These are phyloP conservation scores for Willowsia nigromaculata DNA, from an alignment of 2,888 invertebrate genomes.

Conservation along the genomic window DNA sequence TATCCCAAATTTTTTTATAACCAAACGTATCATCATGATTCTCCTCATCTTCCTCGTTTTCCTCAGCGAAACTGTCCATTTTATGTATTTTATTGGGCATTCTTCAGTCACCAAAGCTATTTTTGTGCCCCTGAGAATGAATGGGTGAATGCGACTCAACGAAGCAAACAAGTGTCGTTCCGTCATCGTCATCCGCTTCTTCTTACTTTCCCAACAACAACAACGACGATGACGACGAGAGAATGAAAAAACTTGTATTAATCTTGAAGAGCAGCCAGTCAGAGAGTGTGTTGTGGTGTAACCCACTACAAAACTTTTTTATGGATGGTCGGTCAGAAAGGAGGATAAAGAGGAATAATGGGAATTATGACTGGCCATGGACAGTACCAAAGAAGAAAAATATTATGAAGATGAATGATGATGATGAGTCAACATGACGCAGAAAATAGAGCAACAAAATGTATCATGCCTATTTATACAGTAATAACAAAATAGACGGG, in stretches of 20 bases:
- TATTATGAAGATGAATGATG: neutral
- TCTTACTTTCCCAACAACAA: neutral
- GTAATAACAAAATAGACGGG: too few relatives aligned
- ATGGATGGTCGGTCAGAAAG: conserved; percentile 51
- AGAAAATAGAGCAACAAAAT: conserved; percentile 1
- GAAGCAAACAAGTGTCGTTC: conserved; percentile 65
- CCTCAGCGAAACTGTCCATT: too few relatives aligned
- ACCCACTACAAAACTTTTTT: conserved; percentile 23
- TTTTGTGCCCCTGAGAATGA: neutral
- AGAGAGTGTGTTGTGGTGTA: neutral
- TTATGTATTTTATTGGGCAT: neutral
- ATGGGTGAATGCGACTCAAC: conserved; percentile 48
- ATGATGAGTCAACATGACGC: conserved; percentile 17
- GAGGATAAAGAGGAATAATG: neutral
- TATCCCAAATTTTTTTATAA: too few relatives aligned
- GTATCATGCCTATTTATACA: neutral
- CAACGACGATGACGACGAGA: neutral
- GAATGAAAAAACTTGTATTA: neutral
- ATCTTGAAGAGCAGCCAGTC: neutral
- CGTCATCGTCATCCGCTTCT: conserved; percentile 61
- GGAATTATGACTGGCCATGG: neutral
- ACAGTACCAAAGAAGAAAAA: neutral
- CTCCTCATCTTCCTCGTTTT: too few relatives aligned
- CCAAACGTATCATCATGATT: too few relatives aligned
- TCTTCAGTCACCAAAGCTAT: neutral